Base-by-base conservation (phyloP, 2,888 invertebrate genomes). In the Formica aserva region DNA sequence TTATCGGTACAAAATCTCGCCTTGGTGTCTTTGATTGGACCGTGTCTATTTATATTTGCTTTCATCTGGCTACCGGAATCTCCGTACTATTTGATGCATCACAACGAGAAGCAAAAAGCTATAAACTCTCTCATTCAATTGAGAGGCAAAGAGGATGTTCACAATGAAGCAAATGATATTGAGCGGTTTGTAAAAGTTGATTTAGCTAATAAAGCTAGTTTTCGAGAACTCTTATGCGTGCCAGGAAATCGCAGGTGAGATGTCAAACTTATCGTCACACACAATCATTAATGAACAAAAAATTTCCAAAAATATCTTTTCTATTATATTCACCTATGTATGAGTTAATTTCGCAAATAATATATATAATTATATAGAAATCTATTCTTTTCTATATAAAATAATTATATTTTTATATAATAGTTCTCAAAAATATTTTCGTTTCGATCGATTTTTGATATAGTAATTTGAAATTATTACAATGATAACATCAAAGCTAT, bases 41-140 rank as follows among this genome's bases (percentile, higher is more conserved):
- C 90, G 8, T 22, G 86, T 1, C 8, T 88, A 1, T 89, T 86
- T 35, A 35, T 85, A 0, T 0, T 77, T 0, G 3, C 5, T 18
- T 72, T 81, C 13, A 1, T 86, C 1, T 85, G 85, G 82, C n/a
- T 89, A 35, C 90, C 91, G 11, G 89, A 91, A 55, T 89, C 89
- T 0, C 90, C 91, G 0, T 90, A 91, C 18, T 77, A 90, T 11
- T 74, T 85, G 26, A 86, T 90, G 80, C 87, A 89, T 0, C 67
- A 71, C n/a, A 83, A 85, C 0, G 69, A 35, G 11, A 41, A 71
- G 8, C 57, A 85, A 6, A 62, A 85, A 0, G 90, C 88, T 0
- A 41, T 83, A 0, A 29, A 52, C 1, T 62, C 83, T 0, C 83
- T 91, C 9, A 5, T 52, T 22, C 57, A 78, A 71, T 72, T 91